phyloP scores from a whole-genome alignment of 2,888 invertebrate species.

The Microplitis deprimator region DNA sequence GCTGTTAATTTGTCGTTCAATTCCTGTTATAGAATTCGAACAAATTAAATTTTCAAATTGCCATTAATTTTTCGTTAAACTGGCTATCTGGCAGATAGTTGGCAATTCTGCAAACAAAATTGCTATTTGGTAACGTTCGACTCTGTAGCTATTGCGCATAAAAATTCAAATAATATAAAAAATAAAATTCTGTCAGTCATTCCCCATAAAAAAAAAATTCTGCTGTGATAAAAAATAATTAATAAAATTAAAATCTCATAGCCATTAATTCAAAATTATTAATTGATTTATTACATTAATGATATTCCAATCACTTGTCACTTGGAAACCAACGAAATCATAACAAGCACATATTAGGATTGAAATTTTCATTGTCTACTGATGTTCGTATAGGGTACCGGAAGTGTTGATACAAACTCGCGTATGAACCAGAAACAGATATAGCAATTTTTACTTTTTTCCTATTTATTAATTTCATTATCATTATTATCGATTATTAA shows the following conservation, averaged over 20 bases:
- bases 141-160: too few relatives aligned
- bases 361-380: slow-evolving; percentile 51
- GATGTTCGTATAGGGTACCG: slow-evolving; percentile 44
- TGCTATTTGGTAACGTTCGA: too few relatives aligned
- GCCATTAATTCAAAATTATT: background rate
- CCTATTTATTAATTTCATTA: background rate
- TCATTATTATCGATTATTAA: background rate
- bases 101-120: too few relatives aligned
- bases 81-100: too few relatives aligned
- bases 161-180: too few relatives aligned
- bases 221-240: too few relatives aligned
- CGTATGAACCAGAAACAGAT: slow-evolving; percentile 48
- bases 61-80: too few relatives aligned
- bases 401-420: slow-evolving; percentile 46
- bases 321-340: background rate
- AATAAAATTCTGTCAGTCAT: too few relatives aligned
- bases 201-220: background rate
- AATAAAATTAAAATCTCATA: too few relatives aligned
- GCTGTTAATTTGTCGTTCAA: too few relatives aligned
- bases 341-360: background rate
- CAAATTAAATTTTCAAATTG: too few relatives aligned
- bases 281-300: background rate
- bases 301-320: background rate
- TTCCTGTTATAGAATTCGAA: too few relatives aligned
- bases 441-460: slow-evolving; percentile 32